phyloP scores from a whole-genome alignment of 2,888 invertebrate species.

The Drosophila flavopinicola region DNA sequence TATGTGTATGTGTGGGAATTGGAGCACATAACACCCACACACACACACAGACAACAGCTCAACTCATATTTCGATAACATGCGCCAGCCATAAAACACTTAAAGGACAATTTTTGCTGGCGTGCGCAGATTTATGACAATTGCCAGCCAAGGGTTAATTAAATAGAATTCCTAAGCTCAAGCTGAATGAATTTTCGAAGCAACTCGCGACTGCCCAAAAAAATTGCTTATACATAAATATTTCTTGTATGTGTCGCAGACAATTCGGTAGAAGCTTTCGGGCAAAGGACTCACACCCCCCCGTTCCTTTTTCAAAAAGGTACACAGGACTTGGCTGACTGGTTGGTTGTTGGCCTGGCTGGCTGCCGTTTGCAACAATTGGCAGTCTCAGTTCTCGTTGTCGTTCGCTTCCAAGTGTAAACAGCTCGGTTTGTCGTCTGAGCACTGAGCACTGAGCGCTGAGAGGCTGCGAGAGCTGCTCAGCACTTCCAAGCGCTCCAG shows the following conservation, averaged over 20 bases:
- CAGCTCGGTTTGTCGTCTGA: conserved; percentile 50
- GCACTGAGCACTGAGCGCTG: neutral
- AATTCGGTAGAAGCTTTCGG: conserved; percentile 45
- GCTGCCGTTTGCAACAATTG: conserved; percentile 78
- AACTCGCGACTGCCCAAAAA: conserved; percentile 25
- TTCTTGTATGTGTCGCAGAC: conserved; percentile 37
- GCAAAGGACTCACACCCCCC: conserved; percentile 7
- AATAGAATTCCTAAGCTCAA: conserved; percentile 57
- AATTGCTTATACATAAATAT: conserved; percentile 68
- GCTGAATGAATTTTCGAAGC: conserved; percentile 41
- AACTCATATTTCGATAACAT: conserved; percentile 46
- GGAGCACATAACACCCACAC: conserved; percentile 27
- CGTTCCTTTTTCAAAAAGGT: conserved; percentile 29
- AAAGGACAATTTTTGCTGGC: conserved; percentile 67
- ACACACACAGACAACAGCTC: conserved; percentile 4
- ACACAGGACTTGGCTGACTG: conserved; percentile 45
- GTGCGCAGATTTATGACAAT: conserved; percentile 48
- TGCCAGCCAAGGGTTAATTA: conserved; percentile 67
- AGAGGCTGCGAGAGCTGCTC: conserved; percentile 6
- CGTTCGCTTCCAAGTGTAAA: conserved; percentile 69
- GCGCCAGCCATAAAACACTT: conserved; percentile 75
- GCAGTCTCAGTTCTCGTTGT: conserved; percentile 60
- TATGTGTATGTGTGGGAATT: conserved; percentile 40
- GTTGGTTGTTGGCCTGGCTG: conserved; percentile 35
- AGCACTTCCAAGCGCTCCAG: conserved; percentile 51